Evolutionary conservation across 2,113 vertebrate genomes (phyloP), one percentile per base, ranked within the genome.

Genomic region (Sinosuthora webbiana): DNA sequence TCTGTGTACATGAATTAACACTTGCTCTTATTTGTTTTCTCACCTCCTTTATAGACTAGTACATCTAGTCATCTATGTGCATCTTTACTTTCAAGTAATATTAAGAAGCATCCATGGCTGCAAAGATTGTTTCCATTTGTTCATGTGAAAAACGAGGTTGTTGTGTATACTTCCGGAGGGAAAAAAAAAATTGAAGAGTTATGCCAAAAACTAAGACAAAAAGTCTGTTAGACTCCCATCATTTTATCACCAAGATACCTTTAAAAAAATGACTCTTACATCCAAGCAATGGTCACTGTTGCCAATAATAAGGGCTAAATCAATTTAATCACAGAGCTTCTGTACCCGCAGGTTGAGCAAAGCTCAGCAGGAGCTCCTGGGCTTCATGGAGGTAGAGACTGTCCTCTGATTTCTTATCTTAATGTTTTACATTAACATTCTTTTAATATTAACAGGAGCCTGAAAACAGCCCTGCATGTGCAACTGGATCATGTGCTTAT

Each of bases 21-120:
- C 91, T 94, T 93, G 85, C 88, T 97, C 94, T 95, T 96, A 90
- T 82, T 96, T 97, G 90, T 96, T 97, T 97, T 97, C 93, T 97
- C 89, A 91, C 87, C 76, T 97, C 96, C 91, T 94, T 91, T 79
- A 94, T 83, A 77, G 52, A 84, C 68, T 20, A 45, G 44, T 45
- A 45, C 44, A 45, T 45, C 44, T 45, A 45, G 44, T 45, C 44
- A 45, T 45, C 47, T 93, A 6, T 21, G 89, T 44, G 50, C 5
- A 2, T 75, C 87, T 94, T 86, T 75, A 81, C 81, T 53, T 97
- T 87, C 57, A 92, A 37, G 69, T 92, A 93, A 79, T 63, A 80
- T 27, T 86, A 93, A 97, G 75, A 63, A 90, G 33, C 45, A 82
- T 53, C 78, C 83, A 55, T 20, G 67, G 90, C 68, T 94, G 91